Conservation (phyloP, 2,113 vertebrate species). For the Vireo altiloquus region DNA sequence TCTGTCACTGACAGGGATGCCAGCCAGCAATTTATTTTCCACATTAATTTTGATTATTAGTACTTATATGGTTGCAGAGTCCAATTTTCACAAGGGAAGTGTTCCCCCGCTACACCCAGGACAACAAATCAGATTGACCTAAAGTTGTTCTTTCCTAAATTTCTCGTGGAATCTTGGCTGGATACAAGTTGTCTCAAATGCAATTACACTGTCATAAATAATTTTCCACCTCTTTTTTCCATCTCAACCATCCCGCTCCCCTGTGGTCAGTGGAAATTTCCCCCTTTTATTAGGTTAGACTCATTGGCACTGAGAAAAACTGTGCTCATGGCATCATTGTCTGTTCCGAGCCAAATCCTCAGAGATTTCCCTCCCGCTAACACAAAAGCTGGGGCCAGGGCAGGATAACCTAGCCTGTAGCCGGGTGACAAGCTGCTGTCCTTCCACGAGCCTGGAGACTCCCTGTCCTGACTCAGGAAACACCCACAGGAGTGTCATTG, state of each 20-base stretch:
- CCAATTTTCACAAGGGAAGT: conserved; percentile 49
- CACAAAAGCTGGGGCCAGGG: not conserved
- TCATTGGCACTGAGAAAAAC: conserved; percentile 13
- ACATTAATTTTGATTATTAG: conserved; percentile 42
- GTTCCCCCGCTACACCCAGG: not conserved
- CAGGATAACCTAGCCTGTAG: not conserved
- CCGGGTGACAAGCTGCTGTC: not conserved
- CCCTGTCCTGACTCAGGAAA: fast-evolving
- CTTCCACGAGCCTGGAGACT: not conserved
- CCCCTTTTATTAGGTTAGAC: conserved; percentile 65
- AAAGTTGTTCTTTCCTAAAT: conserved; percentile 64
- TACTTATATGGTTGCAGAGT: not conserved
- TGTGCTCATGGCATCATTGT: conserved; percentile 38
- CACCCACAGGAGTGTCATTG: fast-evolving
- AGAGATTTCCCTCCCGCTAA: not conserved
- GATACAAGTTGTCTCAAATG: conserved; percentile 49
- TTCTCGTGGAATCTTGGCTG: conserved; percentile 65
- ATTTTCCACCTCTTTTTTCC: conserved; percentile 69
- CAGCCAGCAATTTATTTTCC: conserved; percentile 61
- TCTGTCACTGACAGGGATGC: not conserved
- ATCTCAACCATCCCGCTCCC: conserved; percentile 38
- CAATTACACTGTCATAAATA: conserved; percentile 66
- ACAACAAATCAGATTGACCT: conserved; percentile 50
- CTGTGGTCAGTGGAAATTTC: conserved; percentile 65
- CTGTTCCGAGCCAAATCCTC: conserved; percentile 37